These are phyloP conservation scores for Cantharis flavilabris DNA, from an alignment of 2,888 invertebrate genomes.

Conservation along the genomic window DNA sequence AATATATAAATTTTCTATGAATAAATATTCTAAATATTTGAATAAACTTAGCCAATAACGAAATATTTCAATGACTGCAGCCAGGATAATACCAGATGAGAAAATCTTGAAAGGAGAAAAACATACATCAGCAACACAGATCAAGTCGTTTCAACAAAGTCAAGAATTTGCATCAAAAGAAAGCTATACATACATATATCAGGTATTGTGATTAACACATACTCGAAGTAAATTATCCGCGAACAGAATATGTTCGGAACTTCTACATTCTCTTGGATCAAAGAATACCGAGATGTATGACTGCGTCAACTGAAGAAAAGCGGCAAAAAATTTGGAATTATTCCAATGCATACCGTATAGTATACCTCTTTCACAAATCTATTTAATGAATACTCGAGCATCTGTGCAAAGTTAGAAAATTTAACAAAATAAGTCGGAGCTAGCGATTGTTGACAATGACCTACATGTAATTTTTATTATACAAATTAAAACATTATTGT, in stretches of 20 bases:
- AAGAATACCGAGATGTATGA: conserved; percentile 44
- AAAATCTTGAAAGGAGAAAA: background rate
- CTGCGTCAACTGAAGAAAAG: conserved; percentile 40
- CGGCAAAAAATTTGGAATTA: conserved; percentile 41
- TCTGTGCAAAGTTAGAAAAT: conserved; percentile 16
- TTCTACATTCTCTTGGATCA: conserved; percentile 49
- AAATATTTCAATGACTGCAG: background rate
- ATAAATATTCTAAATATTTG: background rate
- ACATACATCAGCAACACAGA: background rate
- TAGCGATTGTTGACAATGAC: background rate
- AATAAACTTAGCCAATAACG: background rate
- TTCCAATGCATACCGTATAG: conserved; percentile 38
- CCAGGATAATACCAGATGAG: background rate
- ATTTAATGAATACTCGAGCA: conserved; percentile 26
- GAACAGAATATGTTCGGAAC: conserved; percentile 43
- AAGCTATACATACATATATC: conserved; percentile 31
- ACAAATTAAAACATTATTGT: background rate
- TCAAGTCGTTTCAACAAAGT: background rate
- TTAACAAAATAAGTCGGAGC: too few relatives aligned
- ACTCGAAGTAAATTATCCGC: conserved; percentile 48
- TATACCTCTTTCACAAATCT: conserved; percentile 24
- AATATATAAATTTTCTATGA: background rate
- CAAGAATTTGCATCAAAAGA: conserved; percentile 21
- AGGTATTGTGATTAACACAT: conserved; percentile 39
- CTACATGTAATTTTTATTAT: background rate